A percentile compares a stretch with the other conserved stretches of the same genome.
Conservation (phyloP, 2,888 invertebrate genomes). For the Cryptocheilus praepositus region DNA sequence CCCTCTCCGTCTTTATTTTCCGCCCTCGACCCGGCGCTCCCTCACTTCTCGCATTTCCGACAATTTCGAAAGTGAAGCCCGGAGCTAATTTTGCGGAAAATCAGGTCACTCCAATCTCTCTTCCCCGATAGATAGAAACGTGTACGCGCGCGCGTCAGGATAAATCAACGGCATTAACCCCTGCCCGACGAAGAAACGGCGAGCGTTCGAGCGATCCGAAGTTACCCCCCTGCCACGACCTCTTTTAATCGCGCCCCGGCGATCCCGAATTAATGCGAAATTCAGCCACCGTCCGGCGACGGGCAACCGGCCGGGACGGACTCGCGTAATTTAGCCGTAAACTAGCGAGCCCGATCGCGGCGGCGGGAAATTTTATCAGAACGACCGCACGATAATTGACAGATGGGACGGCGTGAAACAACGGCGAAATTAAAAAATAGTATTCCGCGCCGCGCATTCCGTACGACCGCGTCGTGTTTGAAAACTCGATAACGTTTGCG, state of each 20-base stretch:
- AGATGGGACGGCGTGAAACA: constrained; percentile 3
- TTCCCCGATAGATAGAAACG: constrained; percentile 19
- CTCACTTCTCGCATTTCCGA: not conserved
- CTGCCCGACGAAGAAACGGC: constrained; percentile 4
- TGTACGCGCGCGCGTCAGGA: constrained; percentile 18
- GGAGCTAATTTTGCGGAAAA: constrained; percentile 50
- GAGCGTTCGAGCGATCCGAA: too few species aligned
- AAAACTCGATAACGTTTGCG: not conserved
- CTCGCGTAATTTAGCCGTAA: too few species aligned
- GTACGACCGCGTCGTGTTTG: constrained; percentile 15
- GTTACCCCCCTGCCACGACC: not conserved
- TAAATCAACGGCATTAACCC: constrained; percentile 32
- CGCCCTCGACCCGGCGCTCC: too few species aligned
- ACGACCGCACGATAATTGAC: too few species aligned
- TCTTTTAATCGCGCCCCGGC: too few species aligned
- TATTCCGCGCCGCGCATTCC: constrained; percentile 24
- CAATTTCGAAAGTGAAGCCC: constrained; percentile 36
- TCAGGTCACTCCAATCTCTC: constrained; percentile 36
- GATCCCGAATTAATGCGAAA: too few species aligned
- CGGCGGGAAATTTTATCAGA: too few species aligned
- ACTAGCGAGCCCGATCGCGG: not conserved
- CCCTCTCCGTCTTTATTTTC: too few species aligned
- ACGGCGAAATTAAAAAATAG: constrained; percentile 15
- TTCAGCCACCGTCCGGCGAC: too few species aligned
- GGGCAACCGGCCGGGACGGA: too few species aligned